phyloP scores from a whole-genome alignment of 1,140 invertebrate species.

The Heliconius congener region DNA sequence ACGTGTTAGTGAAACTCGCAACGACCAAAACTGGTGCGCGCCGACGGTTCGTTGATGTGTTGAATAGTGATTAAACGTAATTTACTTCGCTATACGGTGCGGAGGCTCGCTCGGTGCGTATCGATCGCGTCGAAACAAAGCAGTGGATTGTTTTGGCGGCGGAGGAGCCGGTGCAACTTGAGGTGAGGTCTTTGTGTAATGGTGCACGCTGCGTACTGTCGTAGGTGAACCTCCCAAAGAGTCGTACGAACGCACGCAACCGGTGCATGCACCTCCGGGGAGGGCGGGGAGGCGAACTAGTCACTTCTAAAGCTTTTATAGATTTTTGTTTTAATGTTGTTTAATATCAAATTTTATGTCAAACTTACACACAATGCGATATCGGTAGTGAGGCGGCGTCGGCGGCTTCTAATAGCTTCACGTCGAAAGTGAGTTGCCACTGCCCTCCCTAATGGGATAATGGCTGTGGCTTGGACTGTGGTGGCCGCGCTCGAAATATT shows the following conservation, averaged over 20 bases:
- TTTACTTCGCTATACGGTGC: constrained; percentile 76
- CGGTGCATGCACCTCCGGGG: constrained; percentile 39
- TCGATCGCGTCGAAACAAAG: constrained; percentile 75
- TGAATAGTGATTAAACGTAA: constrained; percentile 79
- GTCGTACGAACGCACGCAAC: constrained; percentile 41
- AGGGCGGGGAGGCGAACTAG: constrained; percentile 33
- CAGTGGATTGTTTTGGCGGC: constrained; percentile 72
- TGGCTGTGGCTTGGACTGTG: constrained; percentile 49
- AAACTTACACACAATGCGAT: constrained; percentile 16
- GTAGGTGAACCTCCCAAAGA: constrained; percentile 25
- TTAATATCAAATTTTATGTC: constrained; percentile 34
- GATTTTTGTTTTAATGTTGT: constrained; percentile 32
- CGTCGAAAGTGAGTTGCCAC: constrained; percentile 69
- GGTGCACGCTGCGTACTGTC: not conserved
- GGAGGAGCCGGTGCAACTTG: constrained; percentile 54
- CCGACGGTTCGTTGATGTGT: constrained; percentile 72
- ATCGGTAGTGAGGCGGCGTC: constrained; percentile 39
- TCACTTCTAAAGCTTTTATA: constrained; percentile 34
- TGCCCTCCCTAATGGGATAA: constrained; percentile 78
- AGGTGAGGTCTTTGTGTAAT: constrained; percentile 64
- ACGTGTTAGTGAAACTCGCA: constrained; percentile 60
- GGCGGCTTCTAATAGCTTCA: constrained; percentile 60
- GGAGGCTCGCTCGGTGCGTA: constrained; percentile 70
- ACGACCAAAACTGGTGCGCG: constrained; percentile 64
- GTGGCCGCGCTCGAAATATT: constrained; percentile 70